Percentiles rank a stretch among this genome's conserved stretches.
These are phyloP conservation scores for Muscicapa adusta DNA, from an alignment of 2,113 vertebrate species.

Conservation along the genomic window DNA sequence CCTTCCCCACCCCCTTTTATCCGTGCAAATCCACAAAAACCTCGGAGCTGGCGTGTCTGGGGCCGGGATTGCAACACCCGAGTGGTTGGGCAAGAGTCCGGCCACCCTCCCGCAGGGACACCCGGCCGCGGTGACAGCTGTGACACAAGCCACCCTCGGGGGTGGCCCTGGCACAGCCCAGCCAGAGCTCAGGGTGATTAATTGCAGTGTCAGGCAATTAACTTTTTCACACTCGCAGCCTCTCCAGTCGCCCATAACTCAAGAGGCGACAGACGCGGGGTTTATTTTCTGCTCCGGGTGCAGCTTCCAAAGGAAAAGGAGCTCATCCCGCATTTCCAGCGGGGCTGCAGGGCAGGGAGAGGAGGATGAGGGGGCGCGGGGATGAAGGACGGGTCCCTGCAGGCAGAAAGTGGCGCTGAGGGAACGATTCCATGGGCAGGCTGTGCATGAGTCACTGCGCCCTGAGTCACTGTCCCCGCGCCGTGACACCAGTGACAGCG, in stretches of 20 bases:
- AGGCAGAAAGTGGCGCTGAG: background rate
- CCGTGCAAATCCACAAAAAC: background rate
- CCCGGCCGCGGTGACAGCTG: background rate
- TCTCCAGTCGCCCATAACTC: background rate
- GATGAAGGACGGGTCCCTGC: background rate
- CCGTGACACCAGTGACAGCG: fast-evolving
- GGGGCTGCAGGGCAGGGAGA: background rate
- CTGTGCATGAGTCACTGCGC: background rate
- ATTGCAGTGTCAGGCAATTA: constrained; percentile 24
- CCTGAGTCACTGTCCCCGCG: background rate
- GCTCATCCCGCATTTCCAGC: background rate
- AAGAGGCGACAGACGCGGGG: background rate
- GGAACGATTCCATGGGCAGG: background rate
- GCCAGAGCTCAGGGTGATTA: background rate
- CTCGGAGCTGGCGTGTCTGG: background rate
- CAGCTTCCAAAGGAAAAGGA: background rate
- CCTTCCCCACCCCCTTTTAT: fast-evolving
- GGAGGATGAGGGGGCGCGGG: background rate
- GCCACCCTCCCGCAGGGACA: background rate
- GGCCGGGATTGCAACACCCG: background rate
- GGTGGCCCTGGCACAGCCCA: background rate
- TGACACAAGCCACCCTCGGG: background rate
- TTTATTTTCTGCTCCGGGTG: background rate
- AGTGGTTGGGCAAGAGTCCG: background rate
- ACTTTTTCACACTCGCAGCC: constrained; percentile 35